Conservation (phyloP, 1,140 invertebrate species). For the Spodoptera frugiperda region DNA sequence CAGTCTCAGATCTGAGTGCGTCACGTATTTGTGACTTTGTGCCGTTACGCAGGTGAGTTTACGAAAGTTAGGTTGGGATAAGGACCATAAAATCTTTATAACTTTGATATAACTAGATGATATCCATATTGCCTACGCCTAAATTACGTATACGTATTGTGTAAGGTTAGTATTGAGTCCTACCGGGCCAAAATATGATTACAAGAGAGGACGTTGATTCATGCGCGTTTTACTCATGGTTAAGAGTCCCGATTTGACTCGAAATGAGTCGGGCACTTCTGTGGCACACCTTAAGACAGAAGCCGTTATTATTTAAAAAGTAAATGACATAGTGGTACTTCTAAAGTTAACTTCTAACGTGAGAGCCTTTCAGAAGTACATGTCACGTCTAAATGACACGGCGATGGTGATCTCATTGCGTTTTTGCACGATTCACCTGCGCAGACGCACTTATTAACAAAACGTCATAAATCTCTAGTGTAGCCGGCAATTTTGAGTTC, state of each 20-base stretch:
- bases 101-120: too few relatives aligned
- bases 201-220: too few relatives aligned
- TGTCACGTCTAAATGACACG: constrained; percentile 64
- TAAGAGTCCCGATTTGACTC: too few relatives aligned
- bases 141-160: too few relatives aligned
- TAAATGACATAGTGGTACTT: neutral
- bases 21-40: constrained; percentile 34
- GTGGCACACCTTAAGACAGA: too few relatives aligned
- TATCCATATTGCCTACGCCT: too few relatives aligned
- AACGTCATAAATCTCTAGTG: constrained; percentile 41
- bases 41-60: neutral
- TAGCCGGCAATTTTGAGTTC: neutral
- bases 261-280: too few relatives aligned
- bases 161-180: too few relatives aligned
- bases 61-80: neutral
- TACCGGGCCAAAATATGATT: too few relatives aligned
- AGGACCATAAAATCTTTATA: neutral
- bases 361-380: constrained; percentile 42
- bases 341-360: neutral
- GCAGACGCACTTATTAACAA: constrained; percentile 21
- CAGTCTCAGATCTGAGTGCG: constrained; percentile 31
- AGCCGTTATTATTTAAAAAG: too few relatives aligned
- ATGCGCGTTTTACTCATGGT: too few relatives aligned
- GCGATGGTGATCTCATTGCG: constrained; percentile 71
- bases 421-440: constrained; percentile 71